A percentile compares a stretch with the other conserved stretches of the same genome.
Conservation (phyloP, 2,888 invertebrate species). For the Eristalis intricaria region DNA sequence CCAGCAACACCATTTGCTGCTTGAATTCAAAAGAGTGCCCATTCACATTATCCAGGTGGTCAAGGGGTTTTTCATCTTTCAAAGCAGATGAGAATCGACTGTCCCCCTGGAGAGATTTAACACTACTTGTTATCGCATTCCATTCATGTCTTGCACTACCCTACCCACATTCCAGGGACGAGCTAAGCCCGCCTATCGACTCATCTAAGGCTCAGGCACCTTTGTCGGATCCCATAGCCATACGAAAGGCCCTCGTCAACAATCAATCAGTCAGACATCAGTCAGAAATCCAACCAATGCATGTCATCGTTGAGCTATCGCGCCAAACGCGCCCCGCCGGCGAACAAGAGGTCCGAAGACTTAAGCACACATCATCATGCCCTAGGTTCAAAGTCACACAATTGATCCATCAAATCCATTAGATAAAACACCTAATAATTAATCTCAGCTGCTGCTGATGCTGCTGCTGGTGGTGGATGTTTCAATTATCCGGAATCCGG, state of each 20-base stretch:
- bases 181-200: neutral
- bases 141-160: neutral
- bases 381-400: conserved; percentile 65
- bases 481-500: conserved; percentile 55
- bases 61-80: neutral
- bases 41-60: neutral
- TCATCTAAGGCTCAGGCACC: neutral
- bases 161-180: neutral
- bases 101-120: neutral
- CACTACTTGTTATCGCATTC: neutral
- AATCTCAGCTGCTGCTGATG: conserved; percentile 45
- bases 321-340: neutral
- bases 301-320: conserved; percentile 20
- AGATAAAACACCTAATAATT: conserved; percentile 68
- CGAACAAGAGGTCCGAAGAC: conserved; percentile 6
- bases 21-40: neutral
- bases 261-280: conserved; percentile 29
- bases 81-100: neutral
- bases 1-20: neutral
- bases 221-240: neutral
- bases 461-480: conserved; percentile 40
- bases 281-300: conserved; percentile 35
- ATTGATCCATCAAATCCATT: conserved; percentile 70
- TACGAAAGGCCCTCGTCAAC: neutral
- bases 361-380: conserved; percentile 58